These are phyloP conservation scores for Callyntrura sp. DNA, from an alignment of 2,888 invertebrate species.

Conservation along the genomic window DNA sequence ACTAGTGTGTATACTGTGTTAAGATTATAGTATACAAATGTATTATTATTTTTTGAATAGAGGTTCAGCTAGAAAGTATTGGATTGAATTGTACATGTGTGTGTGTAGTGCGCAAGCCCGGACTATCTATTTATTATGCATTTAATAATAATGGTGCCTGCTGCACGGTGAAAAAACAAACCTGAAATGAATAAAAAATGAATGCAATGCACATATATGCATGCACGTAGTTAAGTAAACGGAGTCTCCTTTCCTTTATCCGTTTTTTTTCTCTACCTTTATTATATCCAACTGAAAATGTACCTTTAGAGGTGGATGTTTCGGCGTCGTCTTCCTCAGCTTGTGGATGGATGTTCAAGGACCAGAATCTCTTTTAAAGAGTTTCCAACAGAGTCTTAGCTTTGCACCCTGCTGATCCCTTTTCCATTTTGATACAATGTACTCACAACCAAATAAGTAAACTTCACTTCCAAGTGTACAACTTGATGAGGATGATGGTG, in stretches of 20 bases:
- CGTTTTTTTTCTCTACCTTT: constrained; percentile 5
- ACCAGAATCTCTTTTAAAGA: constrained; percentile 82
- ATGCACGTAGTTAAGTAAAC: not conserved
- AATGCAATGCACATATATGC: constrained; percentile 12
- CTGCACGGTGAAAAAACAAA: not conserved
- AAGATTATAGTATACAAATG: constrained; percentile 26
- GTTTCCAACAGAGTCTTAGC: constrained; percentile 83
- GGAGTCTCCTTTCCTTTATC: not conserved
- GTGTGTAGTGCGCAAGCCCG: constrained; percentile 10
- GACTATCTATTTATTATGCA: constrained; percentile 37
- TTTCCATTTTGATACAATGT: constrained; percentile 79
- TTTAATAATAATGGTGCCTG: constrained; percentile 28
- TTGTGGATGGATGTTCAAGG: constrained; percentile 83
- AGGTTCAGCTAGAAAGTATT: not conserved
- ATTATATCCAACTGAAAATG: not conserved
- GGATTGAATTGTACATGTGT: not conserved
- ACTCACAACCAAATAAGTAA: not conserved
- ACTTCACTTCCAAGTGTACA: constrained; percentile 54
- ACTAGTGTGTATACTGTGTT: constrained; percentile 31
- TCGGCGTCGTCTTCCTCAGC: not conserved
- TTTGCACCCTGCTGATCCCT: constrained; percentile 83
- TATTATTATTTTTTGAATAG: constrained; percentile 39
- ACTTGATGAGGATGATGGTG: constrained; percentile 1
- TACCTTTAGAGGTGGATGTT: constrained; percentile 14
- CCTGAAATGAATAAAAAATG: constrained; percentile 21